Evolutionary conservation across 1,140 invertebrate species (phyloP), one percentile per base, ranked within the genome.

Genomic region (Trichonephila clavipes): DNA sequence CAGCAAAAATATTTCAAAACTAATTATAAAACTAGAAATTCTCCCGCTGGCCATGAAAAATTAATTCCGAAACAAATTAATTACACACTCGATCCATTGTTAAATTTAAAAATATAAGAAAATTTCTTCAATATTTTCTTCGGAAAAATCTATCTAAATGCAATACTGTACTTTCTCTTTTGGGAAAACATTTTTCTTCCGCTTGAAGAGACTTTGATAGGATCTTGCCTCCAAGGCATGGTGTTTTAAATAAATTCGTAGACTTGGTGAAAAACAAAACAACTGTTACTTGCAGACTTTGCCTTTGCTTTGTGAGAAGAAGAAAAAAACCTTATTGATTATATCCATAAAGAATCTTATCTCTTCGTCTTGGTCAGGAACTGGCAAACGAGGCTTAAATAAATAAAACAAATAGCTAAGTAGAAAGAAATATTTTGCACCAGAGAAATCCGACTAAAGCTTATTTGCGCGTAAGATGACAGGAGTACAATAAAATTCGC

Each of bases 261-360:
- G 72, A 40, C 28, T 77, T 77, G 5, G 34, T 16, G 28, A 77
- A 16, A 77, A 77, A 77, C 72, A 77, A 77, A 77, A 77, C 28
- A 34, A 34, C 14, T 18, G 28, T 40, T 18, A 58, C 82, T 83
- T 19, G 12, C 82, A 34, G 19, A 58, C 44, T n/a, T n/a, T 83
- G 40, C 77, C 10, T 19, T 28, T 19, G 77, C 77, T 82, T 82
- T 82, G 14, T 44, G 34, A 3, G 21, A 83, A 16, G 19, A 83
- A 83, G 58, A 58, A 58, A 58, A 83, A 21, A 51, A 0, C 0
- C 7, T 83, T 83, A 83, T 83, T 83, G 82, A 83, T 83, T 83
- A 44, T 59, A 44, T 83, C 44, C 24, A 44, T 58, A 59, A 83
- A 83, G 82, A 83, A 83, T 83, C 44, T 24, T 83, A 83, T 83